Percentiles rank a stretch among this genome's conserved stretches.
These are phyloP conservation scores for Zophobas morio DNA, from an alignment of 1,140 invertebrate genomes.

Conservation along the genomic window DNA sequence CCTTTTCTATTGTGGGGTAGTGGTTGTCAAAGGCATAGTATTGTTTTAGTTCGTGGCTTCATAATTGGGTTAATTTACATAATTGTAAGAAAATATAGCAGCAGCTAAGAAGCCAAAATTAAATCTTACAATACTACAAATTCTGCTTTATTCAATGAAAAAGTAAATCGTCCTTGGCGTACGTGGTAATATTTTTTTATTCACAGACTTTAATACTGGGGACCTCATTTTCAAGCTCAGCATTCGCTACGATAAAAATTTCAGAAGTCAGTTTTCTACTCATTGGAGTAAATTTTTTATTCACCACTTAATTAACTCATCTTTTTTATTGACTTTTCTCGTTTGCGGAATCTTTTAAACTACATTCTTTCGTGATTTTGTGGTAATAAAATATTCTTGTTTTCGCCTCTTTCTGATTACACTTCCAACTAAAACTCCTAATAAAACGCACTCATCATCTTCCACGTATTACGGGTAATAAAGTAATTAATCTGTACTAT, in stretches of 20 bases:
- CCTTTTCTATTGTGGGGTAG: constrained; percentile 32
- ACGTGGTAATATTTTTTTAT: no score
- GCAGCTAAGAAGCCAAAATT: not conserved
- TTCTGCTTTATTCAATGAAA: no score
- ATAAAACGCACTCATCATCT: not conserved
- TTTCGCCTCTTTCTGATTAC: not conserved
- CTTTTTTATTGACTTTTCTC: constrained; percentile 20
- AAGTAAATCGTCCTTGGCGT: no score
- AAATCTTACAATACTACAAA: not conserved
- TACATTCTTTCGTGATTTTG: not conserved
- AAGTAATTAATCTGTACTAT: constrained; percentile 13
- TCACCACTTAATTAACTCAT: constrained; percentile 25
- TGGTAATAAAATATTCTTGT: not conserved
- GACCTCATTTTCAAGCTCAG: constrained; percentile 2
- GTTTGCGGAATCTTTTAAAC: not conserved
- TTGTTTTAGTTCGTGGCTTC: constrained; percentile 1
- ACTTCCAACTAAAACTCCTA: not conserved
- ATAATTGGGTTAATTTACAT: constrained; percentile 23
- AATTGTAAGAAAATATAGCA: constrained; percentile 15
- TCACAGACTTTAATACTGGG: no score
- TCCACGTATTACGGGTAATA: not conserved
- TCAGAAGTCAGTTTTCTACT: constrained; percentile 8
- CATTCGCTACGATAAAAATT: constrained; percentile 1
- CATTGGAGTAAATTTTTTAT: constrained; percentile 30
- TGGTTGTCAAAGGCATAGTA: constrained; percentile 18